phyloP scores from a whole-genome alignment of 2,888 invertebrate species.

The Ptilodon capucinus region DNA sequence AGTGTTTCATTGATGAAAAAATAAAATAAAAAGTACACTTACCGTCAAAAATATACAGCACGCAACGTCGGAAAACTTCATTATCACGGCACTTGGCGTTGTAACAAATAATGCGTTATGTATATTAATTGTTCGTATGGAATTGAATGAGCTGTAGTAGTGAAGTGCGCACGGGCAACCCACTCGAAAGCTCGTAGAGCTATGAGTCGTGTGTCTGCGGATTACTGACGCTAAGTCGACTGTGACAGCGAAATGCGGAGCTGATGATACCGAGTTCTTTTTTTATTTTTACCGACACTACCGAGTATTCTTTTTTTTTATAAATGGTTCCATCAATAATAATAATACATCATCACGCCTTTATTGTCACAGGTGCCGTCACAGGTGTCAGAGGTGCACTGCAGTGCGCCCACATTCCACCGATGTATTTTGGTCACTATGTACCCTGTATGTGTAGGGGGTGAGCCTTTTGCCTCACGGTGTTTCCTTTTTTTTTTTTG shows the following conservation, averaged over 20 bases:
- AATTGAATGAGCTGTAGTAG: background rate
- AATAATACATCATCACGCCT: no score
- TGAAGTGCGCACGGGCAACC: constrained; percentile 36
- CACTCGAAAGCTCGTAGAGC: constrained; percentile 53
- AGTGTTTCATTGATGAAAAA: background rate
- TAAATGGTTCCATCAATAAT: no score
- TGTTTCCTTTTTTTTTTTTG: no score
- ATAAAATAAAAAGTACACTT: constrained; percentile 34
- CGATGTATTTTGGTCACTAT: no score
- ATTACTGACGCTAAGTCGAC: constrained; percentile 49
- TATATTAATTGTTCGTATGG: background rate
- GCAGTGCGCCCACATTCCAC: no score
- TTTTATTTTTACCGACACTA: no score
- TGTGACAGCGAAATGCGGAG: constrained; percentile 52
- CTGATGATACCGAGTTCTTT: constrained; percentile 37
- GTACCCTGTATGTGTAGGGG: no score
- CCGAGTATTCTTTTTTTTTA: no score
- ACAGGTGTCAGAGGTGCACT: no score
- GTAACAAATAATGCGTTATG: background rate
- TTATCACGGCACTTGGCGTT: constrained; percentile 43
- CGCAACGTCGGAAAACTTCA: constrained; percentile 52
- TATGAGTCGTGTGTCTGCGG: constrained; percentile 35
- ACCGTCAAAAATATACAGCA: constrained; percentile 61
- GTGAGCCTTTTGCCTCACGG: no score
- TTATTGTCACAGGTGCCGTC: no score